A percentile compares a stretch with the other conserved stretches of the same genome.
These are phyloP conservation scores for Drosophila mulleri DNA, from an alignment of 2,888 invertebrate species.

Conservation along the genomic window DNA sequence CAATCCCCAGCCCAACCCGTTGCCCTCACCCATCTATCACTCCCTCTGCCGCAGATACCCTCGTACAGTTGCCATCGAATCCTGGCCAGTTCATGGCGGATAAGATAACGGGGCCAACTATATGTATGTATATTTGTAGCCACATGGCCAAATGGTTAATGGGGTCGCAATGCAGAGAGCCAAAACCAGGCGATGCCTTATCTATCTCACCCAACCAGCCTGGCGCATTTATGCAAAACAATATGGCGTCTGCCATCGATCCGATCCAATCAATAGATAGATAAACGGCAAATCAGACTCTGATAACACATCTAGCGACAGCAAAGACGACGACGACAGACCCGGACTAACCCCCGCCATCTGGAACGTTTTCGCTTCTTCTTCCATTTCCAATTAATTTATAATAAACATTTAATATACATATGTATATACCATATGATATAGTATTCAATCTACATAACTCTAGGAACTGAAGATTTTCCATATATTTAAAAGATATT, in stretches of 20 bases:
- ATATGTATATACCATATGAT: background rate
- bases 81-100: slow-evolving; percentile 63
- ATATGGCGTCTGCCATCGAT: slow-evolving; percentile 74
- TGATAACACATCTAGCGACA: slow-evolving; percentile 3
- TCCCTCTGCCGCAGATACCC: background rate
- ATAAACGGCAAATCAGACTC: slow-evolving; percentile 23
- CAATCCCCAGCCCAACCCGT: background rate
- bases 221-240: slow-evolving; percentile 78
- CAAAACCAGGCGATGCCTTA: slow-evolving; percentile 33
- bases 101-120: slow-evolving; percentile 66
- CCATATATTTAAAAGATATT: no score
- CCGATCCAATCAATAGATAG: slow-evolving; percentile 58
- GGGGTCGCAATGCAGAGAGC: slow-evolving; percentile 29
- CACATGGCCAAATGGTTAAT: slow-evolving; percentile 27
- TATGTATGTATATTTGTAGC: slow-evolving; percentile 19
- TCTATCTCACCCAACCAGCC: slow-evolving; percentile 35
- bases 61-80: slow-evolving; percentile 38
- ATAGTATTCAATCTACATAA: background rate
- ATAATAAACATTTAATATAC: slow-evolving; percentile 4
- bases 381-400: background rate
- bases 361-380: slow-evolving; percentile 6
- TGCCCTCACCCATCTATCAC: background rate
- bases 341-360: slow-evolving; percentile 16
- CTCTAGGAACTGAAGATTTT: no score
- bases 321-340: background rate